phyloP scores from a whole-genome alignment of 2,797 vertebrate species.

The Hemibagrus guttatus region DNA sequence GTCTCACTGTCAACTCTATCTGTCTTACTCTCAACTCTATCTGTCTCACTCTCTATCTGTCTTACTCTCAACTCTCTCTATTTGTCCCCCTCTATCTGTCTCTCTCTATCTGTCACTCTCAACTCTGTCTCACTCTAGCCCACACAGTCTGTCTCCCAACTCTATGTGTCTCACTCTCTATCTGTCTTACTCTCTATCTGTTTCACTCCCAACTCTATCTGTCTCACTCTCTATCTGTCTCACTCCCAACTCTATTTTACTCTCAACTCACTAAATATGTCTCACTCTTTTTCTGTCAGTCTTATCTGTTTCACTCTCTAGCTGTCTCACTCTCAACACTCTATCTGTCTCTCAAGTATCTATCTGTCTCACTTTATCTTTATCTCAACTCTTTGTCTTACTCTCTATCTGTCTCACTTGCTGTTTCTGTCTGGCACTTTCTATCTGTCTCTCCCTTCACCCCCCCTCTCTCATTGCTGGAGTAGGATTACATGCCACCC shows the following conservation, averaged over 20 bases:
- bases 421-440: slow-evolving; percentile 59
- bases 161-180: not conserved
- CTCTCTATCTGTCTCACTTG: slow-evolving; percentile 57
- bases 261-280: too few relatives aligned
- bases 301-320: slow-evolving; percentile 45
- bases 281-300: not conserved
- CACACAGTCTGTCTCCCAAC: too few relatives aligned
- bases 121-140: too few relatives aligned
- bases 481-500: too few relatives aligned
- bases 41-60: too few relatives aligned
- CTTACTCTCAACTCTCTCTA: too few relatives aligned
- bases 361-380: slow-evolving; percentile 46
- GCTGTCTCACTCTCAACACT: slow-evolving; percentile 44
- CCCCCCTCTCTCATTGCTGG: slow-evolving; percentile 63
- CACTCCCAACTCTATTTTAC: too few relatives aligned
- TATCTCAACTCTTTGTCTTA: slow-evolving; percentile 73
- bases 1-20: too few relatives aligned
- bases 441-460: slow-evolving; percentile 16
- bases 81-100: too few relatives aligned
- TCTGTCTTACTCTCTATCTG: slow-evolving; percentile 39
- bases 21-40: too few relatives aligned
- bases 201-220: slow-evolving; percentile 46
- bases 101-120: too few relatives aligned
- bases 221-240: not conserved
- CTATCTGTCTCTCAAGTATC: slow-evolving; percentile 64